A percentile compares a stretch with the other conserved stretches of the same genome.
These are phyloP conservation scores for Nasonia longicornis DNA, from an alignment of 1,140 invertebrate species.

Conservation along the genomic window DNA sequence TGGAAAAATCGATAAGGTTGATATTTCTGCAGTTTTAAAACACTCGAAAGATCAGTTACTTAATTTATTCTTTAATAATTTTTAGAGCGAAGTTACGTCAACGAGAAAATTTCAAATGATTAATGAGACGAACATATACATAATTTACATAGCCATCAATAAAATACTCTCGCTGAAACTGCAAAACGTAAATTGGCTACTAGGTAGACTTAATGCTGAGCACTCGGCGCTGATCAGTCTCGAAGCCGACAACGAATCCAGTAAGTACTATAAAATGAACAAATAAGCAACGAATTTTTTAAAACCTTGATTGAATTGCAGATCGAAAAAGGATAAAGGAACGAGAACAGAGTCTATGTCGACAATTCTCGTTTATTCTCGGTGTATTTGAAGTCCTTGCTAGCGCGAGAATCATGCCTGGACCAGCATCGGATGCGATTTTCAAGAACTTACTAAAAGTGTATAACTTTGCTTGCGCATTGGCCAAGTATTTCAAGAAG, in stretches of 20 bases:
- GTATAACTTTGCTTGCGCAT: constrained; percentile 63
- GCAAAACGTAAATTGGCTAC: constrained; percentile 65
- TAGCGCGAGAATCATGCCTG: constrained; percentile 59
- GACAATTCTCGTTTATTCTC: constrained; percentile 65
- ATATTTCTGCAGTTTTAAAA: constrained; percentile 33
- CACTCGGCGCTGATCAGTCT: constrained; percentile 56
- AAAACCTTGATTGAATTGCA: constrained; percentile 46
- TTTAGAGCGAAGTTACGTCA: constrained; percentile 50
- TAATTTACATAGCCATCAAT: constrained; percentile 62
- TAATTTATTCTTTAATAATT: background rate
- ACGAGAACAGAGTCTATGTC: constrained; percentile 67
- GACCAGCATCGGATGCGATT: constrained; percentile 60
- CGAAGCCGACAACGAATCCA: constrained; percentile 55
- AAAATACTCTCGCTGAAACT: constrained; percentile 64
- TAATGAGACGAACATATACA: constrained; percentile 56
- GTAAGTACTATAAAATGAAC: constrained; percentile 50
- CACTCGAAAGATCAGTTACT: background rate
- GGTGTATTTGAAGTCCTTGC: constrained; percentile 63
- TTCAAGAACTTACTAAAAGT: constrained; percentile 68
- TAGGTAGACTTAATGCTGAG: constrained; percentile 66
- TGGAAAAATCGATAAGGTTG: constrained; percentile 62
- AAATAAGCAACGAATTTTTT: constrained; percentile 16
- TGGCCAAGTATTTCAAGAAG: constrained; percentile 69
- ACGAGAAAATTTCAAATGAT: constrained; percentile 61
- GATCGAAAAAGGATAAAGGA: constrained; percentile 62